Conservation (phyloP, 1,140 invertebrate genomes). For the Drosophila ohnishii region DNA sequence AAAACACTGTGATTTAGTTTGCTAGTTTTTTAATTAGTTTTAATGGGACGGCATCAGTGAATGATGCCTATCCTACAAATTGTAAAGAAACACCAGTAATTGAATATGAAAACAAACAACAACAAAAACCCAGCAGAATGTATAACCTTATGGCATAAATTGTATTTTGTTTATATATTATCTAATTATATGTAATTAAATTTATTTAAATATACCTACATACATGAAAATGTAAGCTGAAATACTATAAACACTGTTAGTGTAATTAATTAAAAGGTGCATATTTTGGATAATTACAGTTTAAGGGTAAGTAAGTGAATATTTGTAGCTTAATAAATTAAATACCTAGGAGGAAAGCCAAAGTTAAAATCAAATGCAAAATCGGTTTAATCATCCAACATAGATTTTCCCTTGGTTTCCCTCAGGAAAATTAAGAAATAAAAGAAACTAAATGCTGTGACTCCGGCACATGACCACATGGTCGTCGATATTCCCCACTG, state of each 20-base stretch:
- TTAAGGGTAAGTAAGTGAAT: not conserved
- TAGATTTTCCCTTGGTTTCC: slow-evolving; percentile 78
- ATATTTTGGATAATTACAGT: not conserved
- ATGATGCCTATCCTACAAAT: slow-evolving; percentile 19
- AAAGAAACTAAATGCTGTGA: slow-evolving; percentile 50
- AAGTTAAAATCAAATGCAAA: no score
- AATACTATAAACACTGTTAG: not conserved
- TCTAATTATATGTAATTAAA: slow-evolving; percentile 76
- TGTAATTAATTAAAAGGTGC: not conserved
- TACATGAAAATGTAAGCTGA: slow-evolving; percentile 56
- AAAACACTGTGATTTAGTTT: slow-evolving; percentile 83
- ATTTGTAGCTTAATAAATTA: no score
- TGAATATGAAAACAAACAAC: slow-evolving; percentile 19
- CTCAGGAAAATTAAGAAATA: slow-evolving; percentile 62
- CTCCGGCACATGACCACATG: slow-evolving; percentile 68
- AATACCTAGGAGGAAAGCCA: no score
- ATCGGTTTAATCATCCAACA: slow-evolving; percentile 62
- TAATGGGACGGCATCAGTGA: slow-evolving; percentile 49
- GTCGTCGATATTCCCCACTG: slow-evolving; percentile 64
- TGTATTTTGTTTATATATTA: slow-evolving; percentile 72
- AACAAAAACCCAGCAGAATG: slow-evolving; percentile 34
- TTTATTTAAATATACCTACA: slow-evolving; percentile 73
- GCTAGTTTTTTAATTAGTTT: slow-evolving; percentile 82
- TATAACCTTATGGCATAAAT: slow-evolving; percentile 50
- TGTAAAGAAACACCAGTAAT: slow-evolving; percentile 28